Evolutionary conservation across 1,140 invertebrate genomes (phyloP).

Genomic region (Amphibalanus amphitrite): DNA sequence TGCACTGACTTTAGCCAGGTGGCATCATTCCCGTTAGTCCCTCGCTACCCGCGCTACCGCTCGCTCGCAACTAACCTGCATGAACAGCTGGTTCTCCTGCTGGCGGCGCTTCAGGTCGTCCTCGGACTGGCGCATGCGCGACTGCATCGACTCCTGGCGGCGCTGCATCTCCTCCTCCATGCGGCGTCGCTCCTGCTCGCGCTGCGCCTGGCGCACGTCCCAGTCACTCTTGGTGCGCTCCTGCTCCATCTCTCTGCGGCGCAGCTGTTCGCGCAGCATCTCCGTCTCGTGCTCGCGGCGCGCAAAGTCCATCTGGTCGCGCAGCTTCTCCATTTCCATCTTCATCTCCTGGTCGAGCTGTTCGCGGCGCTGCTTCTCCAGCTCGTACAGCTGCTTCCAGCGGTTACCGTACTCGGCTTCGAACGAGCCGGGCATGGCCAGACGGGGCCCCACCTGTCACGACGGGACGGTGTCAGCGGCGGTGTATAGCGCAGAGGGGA

Average conservation of each 20-base stretch:
- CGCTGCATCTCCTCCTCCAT: conserved; percentile 50
- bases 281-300: conserved; percentile 81
- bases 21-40: background rate
- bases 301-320: conserved; percentile 88
- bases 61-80: conserved; percentile 37
- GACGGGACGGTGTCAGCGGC: too few relatives aligned
- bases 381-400: conserved; percentile 88
- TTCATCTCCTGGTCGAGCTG: conserved; percentile 79
- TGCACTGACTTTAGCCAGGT: too few relatives aligned
- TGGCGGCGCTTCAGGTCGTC: conserved; percentile 61
- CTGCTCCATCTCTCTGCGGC: conserved; percentile 65
- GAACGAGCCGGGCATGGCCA: conserved; percentile 73
- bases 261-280: conserved; percentile 63
- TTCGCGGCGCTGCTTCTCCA: conserved; percentile 78
- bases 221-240: conserved; percentile 70
- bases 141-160: conserved; percentile 53
- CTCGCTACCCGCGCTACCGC: too few relatives aligned
- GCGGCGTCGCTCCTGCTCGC: conserved; percentile 58
- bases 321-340: conserved; percentile 73
- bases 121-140: conserved; percentile 51
- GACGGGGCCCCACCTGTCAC: conserved; percentile 56
- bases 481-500: too few relatives aligned
- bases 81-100: conserved; percentile 61
- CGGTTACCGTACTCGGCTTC: conserved; percentile 89
- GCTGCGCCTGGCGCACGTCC: conserved; percentile 69